A percentile compares a stretch with the other conserved stretches of the same genome.
Evolutionary conservation across 2,113 vertebrate species (phyloP).

Genomic region (Bos javanicus): DNA sequence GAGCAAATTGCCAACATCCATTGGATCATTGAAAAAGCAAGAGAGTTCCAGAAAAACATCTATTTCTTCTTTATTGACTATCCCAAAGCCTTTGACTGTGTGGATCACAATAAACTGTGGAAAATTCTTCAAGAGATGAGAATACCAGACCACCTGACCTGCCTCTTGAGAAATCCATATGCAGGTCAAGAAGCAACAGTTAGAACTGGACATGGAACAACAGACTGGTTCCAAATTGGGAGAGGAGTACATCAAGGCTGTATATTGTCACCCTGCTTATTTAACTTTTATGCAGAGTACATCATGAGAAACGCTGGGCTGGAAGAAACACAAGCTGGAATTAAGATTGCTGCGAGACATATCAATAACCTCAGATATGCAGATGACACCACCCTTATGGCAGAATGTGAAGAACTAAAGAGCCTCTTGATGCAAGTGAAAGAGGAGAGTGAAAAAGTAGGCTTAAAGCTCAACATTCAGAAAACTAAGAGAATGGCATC

Average conservation of each 20-base stretch:
- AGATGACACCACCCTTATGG: too few species aligned
- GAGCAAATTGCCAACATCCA: neutral
- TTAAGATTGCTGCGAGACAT: too few species aligned
- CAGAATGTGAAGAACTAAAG: neutral
- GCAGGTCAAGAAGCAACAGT: neutral
- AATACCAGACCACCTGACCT: neutral
- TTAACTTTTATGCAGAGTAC: too few species aligned
- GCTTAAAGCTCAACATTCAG: neutral
- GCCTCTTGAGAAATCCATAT: neutral
- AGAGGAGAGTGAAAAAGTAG: neutral
- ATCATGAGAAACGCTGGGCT: too few species aligned
- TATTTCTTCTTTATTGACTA: neutral
- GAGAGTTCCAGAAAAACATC: neutral
- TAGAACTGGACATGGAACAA: neutral
- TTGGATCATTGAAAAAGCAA: rapidly evolving
- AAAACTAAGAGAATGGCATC: neutral
- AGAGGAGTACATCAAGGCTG: neutral
- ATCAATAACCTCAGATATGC: too few species aligned
- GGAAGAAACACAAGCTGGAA: too few species aligned
- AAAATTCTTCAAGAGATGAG: neutral
- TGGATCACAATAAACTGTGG: neutral
- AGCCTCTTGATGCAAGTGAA: neutral
- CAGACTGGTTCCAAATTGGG: neutral
- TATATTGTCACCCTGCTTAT: too few species aligned
- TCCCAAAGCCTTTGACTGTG: neutral